Evolutionary conservation across 2,797 vertebrate species (phyloP).

Genomic region (Scarus forsteni): DNA sequence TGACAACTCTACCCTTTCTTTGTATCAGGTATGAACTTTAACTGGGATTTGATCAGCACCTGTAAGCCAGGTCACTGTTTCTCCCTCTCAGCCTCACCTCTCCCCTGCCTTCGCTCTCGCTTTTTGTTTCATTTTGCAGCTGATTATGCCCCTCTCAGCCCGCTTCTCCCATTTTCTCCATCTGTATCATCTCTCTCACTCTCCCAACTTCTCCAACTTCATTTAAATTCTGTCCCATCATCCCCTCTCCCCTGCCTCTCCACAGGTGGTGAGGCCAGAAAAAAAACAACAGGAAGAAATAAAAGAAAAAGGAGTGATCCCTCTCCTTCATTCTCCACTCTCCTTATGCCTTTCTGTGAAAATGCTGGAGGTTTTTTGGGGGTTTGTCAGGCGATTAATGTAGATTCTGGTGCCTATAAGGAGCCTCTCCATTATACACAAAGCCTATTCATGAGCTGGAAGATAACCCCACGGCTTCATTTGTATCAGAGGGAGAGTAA

Average conservation of each 20-base stretch:
- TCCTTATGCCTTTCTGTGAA: conserved; percentile 38
- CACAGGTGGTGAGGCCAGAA: conserved; percentile 47
- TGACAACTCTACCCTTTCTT: conserved; percentile 16
- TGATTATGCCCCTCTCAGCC: conserved; percentile 50
- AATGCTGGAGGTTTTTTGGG: conserved; percentile 27
- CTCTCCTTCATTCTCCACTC: conserved; percentile 19
- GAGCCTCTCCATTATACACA: conserved; percentile 66
- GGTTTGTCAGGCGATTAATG: conserved; percentile 62
- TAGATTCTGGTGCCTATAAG: conserved; percentile 56
- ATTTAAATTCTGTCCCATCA: conserved; percentile 54
- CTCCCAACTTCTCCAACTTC: conserved; percentile 50
- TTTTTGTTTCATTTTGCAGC: conserved; percentile 45
- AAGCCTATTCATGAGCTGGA: conserved; percentile 70
- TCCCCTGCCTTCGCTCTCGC: conserved; percentile 30
- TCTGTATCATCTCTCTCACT: conserved; percentile 12
- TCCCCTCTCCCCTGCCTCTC: conserved; percentile 8
- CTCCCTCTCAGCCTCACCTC: conserved; percentile 4
- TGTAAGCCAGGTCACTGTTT: conserved; percentile 34
- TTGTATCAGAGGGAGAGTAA: conserved; percentile 73
- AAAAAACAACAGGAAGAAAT: conserved; percentile 22
- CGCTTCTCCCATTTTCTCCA: conserved; percentile 26
- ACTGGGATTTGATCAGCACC: conserved; percentile 43
- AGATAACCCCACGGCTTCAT: conserved; percentile 62
- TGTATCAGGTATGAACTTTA: conserved; percentile 23
- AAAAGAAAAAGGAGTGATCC: conserved; percentile 25